Evolutionary conservation across 1,140 invertebrate species (phyloP).

Genomic region (Drosophila melanica): DNA sequence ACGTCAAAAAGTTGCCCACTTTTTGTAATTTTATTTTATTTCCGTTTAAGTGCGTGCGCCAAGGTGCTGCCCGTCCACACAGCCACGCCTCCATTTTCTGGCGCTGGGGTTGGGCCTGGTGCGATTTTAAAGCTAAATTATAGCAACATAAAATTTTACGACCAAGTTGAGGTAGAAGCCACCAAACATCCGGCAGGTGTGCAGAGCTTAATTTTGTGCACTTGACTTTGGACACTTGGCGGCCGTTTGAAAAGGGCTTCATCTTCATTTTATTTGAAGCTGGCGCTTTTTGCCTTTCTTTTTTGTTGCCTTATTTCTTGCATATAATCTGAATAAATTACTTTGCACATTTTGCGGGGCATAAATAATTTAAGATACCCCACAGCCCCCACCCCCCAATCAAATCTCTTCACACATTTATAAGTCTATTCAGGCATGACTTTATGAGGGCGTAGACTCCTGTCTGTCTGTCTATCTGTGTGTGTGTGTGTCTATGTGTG

Average conservation of each 20-base stretch:
- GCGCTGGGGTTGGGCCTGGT: constrained; percentile 15
- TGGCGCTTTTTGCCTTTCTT: constrained; percentile 29
- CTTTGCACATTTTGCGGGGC: constrained; percentile 80
- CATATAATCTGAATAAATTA: constrained; percentile 81
- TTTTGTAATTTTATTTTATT: constrained; percentile 82
- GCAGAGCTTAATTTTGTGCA: constrained; percentile 77
- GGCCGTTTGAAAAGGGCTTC: constrained; percentile 65
- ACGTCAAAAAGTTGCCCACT: constrained; percentile 80
- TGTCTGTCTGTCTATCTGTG: not conserved
- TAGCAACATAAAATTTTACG: constrained; percentile 77
- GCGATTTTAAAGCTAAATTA: constrained; percentile 78
- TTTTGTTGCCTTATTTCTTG: constrained; percentile 43
- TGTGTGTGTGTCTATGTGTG: not conserved
- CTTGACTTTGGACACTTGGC: constrained; percentile 77
- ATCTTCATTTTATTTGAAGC: constrained; percentile 70
- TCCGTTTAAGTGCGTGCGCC: constrained; percentile 76
- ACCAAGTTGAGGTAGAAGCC: constrained; percentile 46
- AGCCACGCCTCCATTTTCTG: constrained; percentile 21
- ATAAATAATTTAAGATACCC: constrained; percentile 71
- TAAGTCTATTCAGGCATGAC: constrained; percentile 12
- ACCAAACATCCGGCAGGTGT: constrained; percentile 58
- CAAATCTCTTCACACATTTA: constrained; percentile 28
- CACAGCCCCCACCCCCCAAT: constrained; percentile 11
- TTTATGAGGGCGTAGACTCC: not conserved
- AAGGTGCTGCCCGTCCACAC: constrained; percentile 29